Base-by-base conservation (phyloP, 2,888 invertebrate genomes). In the Trachelus tabidus region DNA sequence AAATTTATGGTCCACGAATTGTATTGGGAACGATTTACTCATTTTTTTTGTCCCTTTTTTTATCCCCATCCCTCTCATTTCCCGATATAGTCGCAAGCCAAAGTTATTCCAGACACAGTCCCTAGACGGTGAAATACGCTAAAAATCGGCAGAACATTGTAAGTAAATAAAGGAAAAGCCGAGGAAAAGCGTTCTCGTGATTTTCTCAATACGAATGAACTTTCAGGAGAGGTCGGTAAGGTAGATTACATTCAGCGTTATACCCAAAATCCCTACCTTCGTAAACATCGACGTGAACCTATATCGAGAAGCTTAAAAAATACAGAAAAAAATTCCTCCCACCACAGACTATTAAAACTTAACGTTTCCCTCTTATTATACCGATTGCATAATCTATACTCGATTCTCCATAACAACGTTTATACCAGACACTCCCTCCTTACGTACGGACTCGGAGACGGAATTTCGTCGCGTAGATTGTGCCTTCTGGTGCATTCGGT, bases 381-480 rank as follows among this genome's bases (percentile, higher is more conserved):
- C 75, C 77, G 68, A 77, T 76, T 73, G 68, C 73, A 73, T 76
- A 80, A 80, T 80, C 40, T 79, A 82, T 76, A 80, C 78, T 81
- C 75, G 33, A 69, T 78, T 23, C 35, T 23, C 68, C 75, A 73
- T 78, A 81, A 82, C 76, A 79, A 80, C 81, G 73, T 78, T 80
- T 73, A 76, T 76, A 74, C 69, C 73, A 74, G 30, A 33, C n/a
- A 33, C 71, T 71, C 71, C 71, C 30, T 40, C 23, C 40, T 40
- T 23, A 40, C 1, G 6, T 15, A 40, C 40, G 2, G 40, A 40
- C 23, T 23, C 6, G 6, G 23, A 40, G 40, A 40, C 6, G 6
- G 77, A 79, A 76, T 81, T 81, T 80, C 78, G 75, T 75, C 75
- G 80, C 80, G 79, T 80, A 83, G 85, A 82, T 81, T 81, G 79